Conservation (phyloP, 2,113 vertebrate species). For the Paramisgurnus dabryanus region DNA sequence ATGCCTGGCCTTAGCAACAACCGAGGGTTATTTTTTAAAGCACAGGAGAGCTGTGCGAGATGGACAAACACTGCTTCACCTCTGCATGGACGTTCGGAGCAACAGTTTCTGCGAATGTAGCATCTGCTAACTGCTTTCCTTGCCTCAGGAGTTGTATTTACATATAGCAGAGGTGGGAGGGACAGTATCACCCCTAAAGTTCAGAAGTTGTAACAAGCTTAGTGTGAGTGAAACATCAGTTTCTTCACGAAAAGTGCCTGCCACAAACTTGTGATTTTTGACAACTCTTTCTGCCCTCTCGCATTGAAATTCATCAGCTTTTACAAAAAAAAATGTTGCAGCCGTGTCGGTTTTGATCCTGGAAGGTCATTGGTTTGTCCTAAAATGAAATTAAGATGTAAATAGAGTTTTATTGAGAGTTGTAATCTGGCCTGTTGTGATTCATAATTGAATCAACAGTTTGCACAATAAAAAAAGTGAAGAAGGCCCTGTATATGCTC, state of each 20-base stretch:
- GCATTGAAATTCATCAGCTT: neutral
- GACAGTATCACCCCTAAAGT: slow-evolving; percentile 40
- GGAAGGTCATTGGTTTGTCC: neutral
- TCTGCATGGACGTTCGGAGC: neutral
- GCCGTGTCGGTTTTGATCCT: neutral
- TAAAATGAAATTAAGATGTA: neutral
- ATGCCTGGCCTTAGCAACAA: neutral
- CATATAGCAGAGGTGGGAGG: slow-evolving; percentile 39
- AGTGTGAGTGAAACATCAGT: slow-evolving; percentile 11
- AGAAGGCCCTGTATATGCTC: too few relatives aligned
- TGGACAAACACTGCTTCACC: neutral
- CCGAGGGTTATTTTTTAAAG: neutral
- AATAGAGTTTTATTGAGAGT: too few relatives aligned
- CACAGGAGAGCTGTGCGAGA: neutral
- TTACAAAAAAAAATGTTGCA: neutral
- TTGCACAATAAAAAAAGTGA: too few relatives aligned
- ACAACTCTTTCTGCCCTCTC: neutral
- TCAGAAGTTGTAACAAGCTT: slow-evolving; percentile 42
- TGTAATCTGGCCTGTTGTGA: neutral
- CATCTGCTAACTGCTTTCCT: slow-evolving; percentile 33
- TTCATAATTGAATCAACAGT: too few relatives aligned
- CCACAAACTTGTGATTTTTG: neutral
- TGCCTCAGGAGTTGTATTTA: slow-evolving; percentile 37
- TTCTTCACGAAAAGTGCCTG: slow-evolving; percentile 2
- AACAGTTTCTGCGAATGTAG: slow-evolving; percentile 26